A percentile compares a stretch with the other conserved stretches of the same genome.
These are phyloP conservation scores for Halcyon chelicuti DNA, from an alignment of 2,797 vertebrate genomes.

Conservation along the genomic window DNA sequence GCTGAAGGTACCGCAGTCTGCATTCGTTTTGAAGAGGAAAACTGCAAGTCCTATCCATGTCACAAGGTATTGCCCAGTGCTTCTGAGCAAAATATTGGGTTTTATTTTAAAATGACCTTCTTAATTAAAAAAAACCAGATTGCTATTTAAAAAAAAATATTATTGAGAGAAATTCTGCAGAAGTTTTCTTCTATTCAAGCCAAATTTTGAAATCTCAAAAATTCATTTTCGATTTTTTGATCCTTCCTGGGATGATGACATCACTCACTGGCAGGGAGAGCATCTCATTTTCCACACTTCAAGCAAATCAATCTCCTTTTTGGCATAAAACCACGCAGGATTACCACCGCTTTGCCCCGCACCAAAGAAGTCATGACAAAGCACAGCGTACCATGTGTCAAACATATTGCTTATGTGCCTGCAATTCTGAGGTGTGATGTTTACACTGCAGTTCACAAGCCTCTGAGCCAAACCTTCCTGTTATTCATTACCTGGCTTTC, in stretches of 20 bases:
- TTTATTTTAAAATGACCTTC: neutral
- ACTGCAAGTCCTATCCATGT: fast-evolving
- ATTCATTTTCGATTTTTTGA: neutral
- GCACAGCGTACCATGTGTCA: neutral
- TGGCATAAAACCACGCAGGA: neutral
- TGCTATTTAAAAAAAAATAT: neutral
- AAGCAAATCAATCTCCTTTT: neutral
- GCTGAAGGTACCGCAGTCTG: neutral
- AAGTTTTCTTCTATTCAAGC: neutral
- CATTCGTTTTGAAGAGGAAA: neutral
- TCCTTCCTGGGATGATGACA: neutral
- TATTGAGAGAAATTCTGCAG: neutral
- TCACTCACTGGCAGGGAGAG: neutral
- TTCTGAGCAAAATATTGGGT: neutral
- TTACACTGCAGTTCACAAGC: neutral
- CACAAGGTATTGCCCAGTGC: neutral
- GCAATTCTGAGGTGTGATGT: neutral
- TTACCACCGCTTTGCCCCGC: neutral
- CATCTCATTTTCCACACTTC: neutral
- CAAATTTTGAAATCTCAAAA: neutral
- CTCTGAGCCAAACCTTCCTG: neutral
- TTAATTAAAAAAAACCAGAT: neutral
- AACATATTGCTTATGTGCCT: neutral
- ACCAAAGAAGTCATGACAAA: neutral
- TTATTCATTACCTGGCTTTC: neutral